Evolutionary conservation across 2,797 vertebrate species (phyloP), one percentile per base, ranked within the genome.

Genomic region (Eulemur coronatus): DNA sequence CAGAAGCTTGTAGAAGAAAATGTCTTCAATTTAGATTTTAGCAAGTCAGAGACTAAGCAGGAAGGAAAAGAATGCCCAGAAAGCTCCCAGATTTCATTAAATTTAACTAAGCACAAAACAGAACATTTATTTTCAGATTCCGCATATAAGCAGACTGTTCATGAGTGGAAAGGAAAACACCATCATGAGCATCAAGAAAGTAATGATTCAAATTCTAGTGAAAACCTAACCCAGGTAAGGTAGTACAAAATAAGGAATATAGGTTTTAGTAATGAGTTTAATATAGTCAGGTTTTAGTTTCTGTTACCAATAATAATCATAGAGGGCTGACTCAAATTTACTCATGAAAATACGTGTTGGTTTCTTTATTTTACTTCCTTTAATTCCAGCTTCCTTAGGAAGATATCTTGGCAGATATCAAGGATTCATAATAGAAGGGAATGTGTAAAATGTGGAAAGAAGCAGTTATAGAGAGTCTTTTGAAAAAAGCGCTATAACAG

Each of bases 21-120:
- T 22, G 69, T 96, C 48, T 78, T 95, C 59, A 41, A 1, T 88
- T 73, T 84, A 93, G 96, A 96, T 82, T 15, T 88, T 52, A 72
- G 59, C 76, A 76, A 33, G 2, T 46, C 41, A 41, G 87, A 94
- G 43, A 57, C 13, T 59, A 97, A 95, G 28, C 90, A 97, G 94
- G 90, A 98, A 67, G 75, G 91, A 65, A 97, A 97, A 96, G 94
- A 96, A 80, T 30, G 26, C 67, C 73, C 24, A 50, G 65, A 90
- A 87, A 84, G 20, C 26, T n/a, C 57, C n/a, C 84, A 38, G 88
- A 81, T 46, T 84, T 52, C 85, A n/a, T 93, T 91, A 35, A 94
- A 96, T 43, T 63, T 93, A 33, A 46, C 48, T 52, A 92, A 70
- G 67, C 91, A 97, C 94, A 95, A 97, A 96, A 89, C 22, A 41